phyloP scores from a whole-genome alignment of 2,888 invertebrate genomes.

The Hermaeophaga mercurialis region DNA sequence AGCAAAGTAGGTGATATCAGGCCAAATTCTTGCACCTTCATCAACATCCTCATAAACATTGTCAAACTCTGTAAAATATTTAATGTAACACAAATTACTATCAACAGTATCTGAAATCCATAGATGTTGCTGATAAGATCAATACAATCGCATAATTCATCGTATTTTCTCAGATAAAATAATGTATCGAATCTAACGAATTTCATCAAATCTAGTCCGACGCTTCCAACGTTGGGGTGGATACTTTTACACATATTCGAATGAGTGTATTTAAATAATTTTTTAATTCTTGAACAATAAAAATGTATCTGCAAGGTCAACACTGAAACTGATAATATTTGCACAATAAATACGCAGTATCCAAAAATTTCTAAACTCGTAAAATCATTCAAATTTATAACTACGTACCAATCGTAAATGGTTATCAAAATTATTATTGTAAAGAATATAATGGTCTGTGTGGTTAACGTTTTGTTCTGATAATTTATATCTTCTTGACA shows the following conservation, averaged over 20 bases:
- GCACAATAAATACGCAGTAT: slow-evolving; percentile 1
- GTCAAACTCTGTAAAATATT: slow-evolving; percentile 7
- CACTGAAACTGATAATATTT: slow-evolving; percentile 10
- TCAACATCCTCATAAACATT: slow-evolving; percentile 2
- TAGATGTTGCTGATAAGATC: slow-evolving; percentile 32
- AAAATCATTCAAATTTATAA: too few species aligned
- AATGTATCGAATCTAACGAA: slow-evolving; percentile 4
- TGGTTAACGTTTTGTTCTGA: neutral
- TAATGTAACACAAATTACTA: slow-evolving; percentile 16
- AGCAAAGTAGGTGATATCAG: neutral
- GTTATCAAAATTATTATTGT: neutral
- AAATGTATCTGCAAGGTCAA: slow-evolving; percentile 26
- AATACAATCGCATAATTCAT: slow-evolving; percentile 30
- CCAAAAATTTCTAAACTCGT: neutral
- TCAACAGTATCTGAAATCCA: slow-evolving; percentile 39
- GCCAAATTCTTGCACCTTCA: neutral
- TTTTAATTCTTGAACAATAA: slow-evolving; percentile 15
- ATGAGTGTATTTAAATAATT: slow-evolving; percentile 14
- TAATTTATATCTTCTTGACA: slow-evolving; percentile 14
- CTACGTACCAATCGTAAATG: neutral
- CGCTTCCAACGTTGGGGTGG: neutral
- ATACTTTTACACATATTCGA: slow-evolving; percentile 12
- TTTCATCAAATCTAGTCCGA: neutral
- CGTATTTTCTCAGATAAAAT: slow-evolving; percentile 32
- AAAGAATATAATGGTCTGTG: neutral